Evolutionary conservation across 2,797 vertebrate species (phyloP).

Genomic region (Triplophysa yarkandensis): DNA sequence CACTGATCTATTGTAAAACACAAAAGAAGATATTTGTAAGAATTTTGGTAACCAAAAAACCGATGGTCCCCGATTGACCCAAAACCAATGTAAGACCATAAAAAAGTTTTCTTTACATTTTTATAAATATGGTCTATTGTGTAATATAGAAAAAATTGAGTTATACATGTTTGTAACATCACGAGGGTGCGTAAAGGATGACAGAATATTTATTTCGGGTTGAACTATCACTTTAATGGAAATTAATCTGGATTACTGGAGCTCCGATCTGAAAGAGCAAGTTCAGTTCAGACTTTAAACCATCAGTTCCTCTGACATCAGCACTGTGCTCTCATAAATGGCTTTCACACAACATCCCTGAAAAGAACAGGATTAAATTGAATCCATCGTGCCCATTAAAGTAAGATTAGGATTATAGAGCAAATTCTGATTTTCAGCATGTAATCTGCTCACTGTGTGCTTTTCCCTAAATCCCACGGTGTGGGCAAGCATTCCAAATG

Average conservation of each 20-base stretch:
- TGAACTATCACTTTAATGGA: slow-evolving; percentile 8
- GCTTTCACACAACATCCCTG: slow-evolving; percentile 3
- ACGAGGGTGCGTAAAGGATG: too few relatives aligned
- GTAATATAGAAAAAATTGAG: too few relatives aligned
- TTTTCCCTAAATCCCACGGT: not conserved
- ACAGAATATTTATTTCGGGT: too few relatives aligned
- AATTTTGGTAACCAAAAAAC: too few relatives aligned
- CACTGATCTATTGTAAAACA: too few relatives aligned
- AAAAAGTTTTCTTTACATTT: too few relatives aligned
- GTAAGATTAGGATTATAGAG: slow-evolving; percentile 40
- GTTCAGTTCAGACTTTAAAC: slow-evolving; percentile 3
- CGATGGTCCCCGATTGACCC: too few relatives aligned
- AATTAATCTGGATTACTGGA: slow-evolving; percentile 22
- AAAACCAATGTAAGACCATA: too few relatives aligned
- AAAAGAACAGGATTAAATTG: slow-evolving; percentile 36
- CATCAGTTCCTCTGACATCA: not conserved
- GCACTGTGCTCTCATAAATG: not conserved
- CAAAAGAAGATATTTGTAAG: too few relatives aligned
- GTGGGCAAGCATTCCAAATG: not conserved
- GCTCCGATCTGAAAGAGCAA: not conserved
- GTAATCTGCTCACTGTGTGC: slow-evolving; percentile 23
- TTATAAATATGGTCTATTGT: too few relatives aligned
- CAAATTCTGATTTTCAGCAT: slow-evolving; percentile 26
- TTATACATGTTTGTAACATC: not conserved
- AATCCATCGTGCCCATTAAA: slow-evolving; percentile 19